phyloP scores from a whole-genome alignment of 1,140 invertebrate genomes.

The Physella acuta region DNA sequence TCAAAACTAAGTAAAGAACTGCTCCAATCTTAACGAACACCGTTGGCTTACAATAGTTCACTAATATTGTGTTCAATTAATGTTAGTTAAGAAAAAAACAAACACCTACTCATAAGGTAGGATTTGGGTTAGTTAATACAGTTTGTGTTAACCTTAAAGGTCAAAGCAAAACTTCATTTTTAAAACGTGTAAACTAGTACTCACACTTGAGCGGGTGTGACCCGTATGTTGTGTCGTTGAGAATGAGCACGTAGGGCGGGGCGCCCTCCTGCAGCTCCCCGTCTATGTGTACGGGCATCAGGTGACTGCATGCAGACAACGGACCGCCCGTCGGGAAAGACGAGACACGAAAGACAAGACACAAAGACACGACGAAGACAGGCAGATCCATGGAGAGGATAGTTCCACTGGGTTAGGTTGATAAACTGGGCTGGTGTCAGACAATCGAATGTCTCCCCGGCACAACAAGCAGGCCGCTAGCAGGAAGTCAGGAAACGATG shows the following conservation, averaged over 20 bases:
- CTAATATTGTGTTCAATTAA: too few species aligned
- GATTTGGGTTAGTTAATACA: too few species aligned
- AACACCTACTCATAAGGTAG: too few species aligned
- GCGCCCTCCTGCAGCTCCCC: slow-evolving; percentile 13
- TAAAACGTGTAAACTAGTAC: not conserved
- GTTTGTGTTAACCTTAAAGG: too few species aligned
- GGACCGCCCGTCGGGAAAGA: slow-evolving; percentile 27
- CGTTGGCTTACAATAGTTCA: too few species aligned
- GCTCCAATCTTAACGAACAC: too few species aligned
- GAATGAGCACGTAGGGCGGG: slow-evolving; percentile 22
- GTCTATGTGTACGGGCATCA: slow-evolving; percentile 30
- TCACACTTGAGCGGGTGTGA: slow-evolving; percentile 4
- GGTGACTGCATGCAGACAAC: slow-evolving; percentile 25
- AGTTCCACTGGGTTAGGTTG: not conserved
- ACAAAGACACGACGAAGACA: not conserved
- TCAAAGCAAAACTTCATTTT: too few species aligned
- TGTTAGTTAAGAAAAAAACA: too few species aligned
- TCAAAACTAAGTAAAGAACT: too few species aligned
- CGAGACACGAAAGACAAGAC: not conserved
- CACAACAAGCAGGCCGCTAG: too few species aligned
- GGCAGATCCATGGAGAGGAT: too few species aligned
- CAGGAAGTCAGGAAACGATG: too few species aligned
- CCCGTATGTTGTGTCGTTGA: slow-evolving; percentile 27
- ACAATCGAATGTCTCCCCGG: not conserved
- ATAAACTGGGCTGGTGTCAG: not conserved